Evolutionary conservation across 2,113 vertebrate species (phyloP), one percentile per base, ranked within the genome.

Genomic region (Dicrurus megarhynchus): DNA sequence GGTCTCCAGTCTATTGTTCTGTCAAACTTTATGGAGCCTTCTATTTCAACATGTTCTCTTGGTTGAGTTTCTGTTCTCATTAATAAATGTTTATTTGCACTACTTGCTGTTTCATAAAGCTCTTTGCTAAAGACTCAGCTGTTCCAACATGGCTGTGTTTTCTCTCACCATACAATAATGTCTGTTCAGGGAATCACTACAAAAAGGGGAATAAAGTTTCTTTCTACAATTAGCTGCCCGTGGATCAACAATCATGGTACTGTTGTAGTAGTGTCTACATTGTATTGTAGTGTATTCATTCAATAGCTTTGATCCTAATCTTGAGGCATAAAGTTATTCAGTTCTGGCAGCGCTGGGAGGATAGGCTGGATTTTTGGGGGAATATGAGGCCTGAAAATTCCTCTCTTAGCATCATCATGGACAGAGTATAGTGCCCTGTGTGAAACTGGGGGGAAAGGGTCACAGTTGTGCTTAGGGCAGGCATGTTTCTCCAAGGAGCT

Each of bases 21-120:
- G 47, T 86, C 55, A 65, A 87, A 50, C 5, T 59, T 83, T 7
- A 63, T 52, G 47, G 14, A 87, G 42, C n/a, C 1, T 78, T 74
- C 42, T 70, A 6, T 81, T 90, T 92, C 69, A 84, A 2, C 35
- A 15, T 64, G 50, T 63, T 69, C 55, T 64, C 22, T 68, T 65
- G 33, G 8, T 32, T 41, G 42, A 60, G 11, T 70, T 90, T 75
- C 65, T 82, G 16, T 79, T 82, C 47, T 64, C 10, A 13, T 77
- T 85, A 93, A 60, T 80, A 70, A 91, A 73, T n/a, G 19, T 35
- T 68, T 91, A 20, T 85, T 91, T 86, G 44, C 42, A 15, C 32
- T 83, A 27, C 32, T 77, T 80, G 13, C 6, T 80, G n/a, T 60
- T 94, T 85, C 1, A 3, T 80, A 33, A 91, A 70, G 24, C 27